Conservation (phyloP, 2,888 invertebrate species). For the Polymixis flavicincta region DNA sequence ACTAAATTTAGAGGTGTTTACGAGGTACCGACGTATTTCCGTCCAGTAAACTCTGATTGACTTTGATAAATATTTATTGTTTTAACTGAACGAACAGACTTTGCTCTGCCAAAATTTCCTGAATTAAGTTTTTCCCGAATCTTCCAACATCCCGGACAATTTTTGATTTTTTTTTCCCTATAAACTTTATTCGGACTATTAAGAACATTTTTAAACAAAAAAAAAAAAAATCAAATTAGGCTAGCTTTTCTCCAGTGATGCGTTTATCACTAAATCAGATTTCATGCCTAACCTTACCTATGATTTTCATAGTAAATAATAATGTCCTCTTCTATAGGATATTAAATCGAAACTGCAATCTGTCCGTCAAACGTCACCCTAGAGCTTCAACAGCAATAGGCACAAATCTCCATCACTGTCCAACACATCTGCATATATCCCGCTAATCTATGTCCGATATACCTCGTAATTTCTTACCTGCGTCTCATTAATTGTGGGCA, state of each 20-base stretch:
- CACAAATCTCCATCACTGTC: background rate
- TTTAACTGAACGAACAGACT: background rate
- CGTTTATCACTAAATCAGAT: background rate
- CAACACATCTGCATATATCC: conserved; percentile 22
- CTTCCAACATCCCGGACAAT: background rate
- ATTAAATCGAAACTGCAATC: background rate
- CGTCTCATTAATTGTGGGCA: conserved; percentile 85
- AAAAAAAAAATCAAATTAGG: background rate
- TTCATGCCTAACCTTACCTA: background rate
- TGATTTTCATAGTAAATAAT: background rate
- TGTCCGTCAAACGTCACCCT: background rate
- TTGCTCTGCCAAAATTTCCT: background rate
- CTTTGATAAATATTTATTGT: background rate
- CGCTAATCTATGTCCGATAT: conserved; percentile 62
- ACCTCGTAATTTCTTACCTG: conserved; percentile 82
- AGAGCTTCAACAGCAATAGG: conserved; percentile 1
- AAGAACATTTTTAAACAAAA: background rate
- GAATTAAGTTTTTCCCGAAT: background rate
- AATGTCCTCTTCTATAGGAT: background rate
- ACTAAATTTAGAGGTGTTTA: background rate
- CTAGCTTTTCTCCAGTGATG: background rate
- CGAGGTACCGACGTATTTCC: background rate
- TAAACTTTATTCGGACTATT: background rate
- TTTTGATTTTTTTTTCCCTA: background rate
- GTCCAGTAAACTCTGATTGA: background rate